phyloP scores from a whole-genome alignment of 2,113 vertebrate genomes.

The Python bivittatus region DNA sequence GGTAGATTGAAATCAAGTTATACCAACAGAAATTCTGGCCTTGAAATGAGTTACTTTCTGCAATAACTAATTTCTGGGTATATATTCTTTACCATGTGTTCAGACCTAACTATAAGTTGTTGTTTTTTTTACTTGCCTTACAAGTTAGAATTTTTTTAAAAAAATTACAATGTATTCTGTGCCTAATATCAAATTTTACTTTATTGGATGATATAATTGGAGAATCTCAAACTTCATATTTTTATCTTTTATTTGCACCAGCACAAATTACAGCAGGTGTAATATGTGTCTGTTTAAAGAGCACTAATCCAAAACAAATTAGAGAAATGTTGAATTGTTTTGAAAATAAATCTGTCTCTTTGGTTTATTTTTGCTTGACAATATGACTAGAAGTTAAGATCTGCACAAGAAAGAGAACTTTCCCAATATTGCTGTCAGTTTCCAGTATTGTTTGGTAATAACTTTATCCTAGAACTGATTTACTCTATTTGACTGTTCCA shows the following conservation, averaged over 20 bases:
- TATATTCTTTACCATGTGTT: too few species aligned
- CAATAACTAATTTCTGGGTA: neutral
- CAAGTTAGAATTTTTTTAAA: too few species aligned
- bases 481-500: neutral
- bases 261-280: neutral
- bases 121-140: neutral
- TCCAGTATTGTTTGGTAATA: neutral
- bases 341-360: neutral
- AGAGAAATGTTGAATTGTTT: neutral
- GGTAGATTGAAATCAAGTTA: neutral
- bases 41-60: neutral
- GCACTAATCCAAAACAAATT: too few species aligned
- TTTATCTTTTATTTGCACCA: neutral
- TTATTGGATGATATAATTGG: neutral
- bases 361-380: neutral
- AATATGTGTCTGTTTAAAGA: too few species aligned
- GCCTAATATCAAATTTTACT: neutral
- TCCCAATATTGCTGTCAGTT: neutral
- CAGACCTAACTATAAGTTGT: too few species aligned
- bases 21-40: neutral
- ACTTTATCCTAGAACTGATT: neutral
- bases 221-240: neutral
- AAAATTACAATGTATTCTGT: too few species aligned
- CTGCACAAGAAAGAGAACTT: neutral
- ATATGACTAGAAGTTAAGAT: neutral